Evolutionary conservation across 2,113 vertebrate species (phyloP).

Genomic region (Oryzias celebensis): DNA sequence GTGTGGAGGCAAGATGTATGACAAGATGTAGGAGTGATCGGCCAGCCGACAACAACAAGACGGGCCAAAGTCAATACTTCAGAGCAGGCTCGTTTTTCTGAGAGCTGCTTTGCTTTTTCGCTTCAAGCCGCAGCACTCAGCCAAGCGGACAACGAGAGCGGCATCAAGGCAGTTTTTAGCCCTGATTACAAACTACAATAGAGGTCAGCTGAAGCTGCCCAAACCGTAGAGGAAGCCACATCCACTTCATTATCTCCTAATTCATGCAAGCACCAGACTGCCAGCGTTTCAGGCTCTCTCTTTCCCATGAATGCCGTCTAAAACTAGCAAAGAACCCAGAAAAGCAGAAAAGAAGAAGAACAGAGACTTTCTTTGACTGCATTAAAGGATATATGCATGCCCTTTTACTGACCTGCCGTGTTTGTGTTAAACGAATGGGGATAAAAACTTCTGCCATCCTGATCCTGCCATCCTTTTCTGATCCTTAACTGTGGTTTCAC

Average conservation of each 20-base stretch:
- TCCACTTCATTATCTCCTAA: slow-evolving; percentile 46
- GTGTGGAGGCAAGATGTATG: not conserved
- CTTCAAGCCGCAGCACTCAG: slow-evolving; percentile 50
- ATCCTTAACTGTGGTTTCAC: too few species aligned
- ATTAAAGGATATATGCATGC: too few species aligned
- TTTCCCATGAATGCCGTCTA: slow-evolving; percentile 29
- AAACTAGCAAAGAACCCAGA: slow-evolving; percentile 10
- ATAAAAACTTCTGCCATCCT: too few species aligned
- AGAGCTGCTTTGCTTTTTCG: slow-evolving; percentile 25
- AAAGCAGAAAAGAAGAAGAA: not conserved
- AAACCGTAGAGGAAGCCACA: slow-evolving; percentile 24
- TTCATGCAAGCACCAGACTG: slow-evolving; percentile 35
- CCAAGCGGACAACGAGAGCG: slow-evolving; percentile 42
- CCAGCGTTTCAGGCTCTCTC: slow-evolving; percentile 32
- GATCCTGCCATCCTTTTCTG: too few species aligned
- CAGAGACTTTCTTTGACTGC: not conserved
- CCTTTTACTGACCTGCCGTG: too few species aligned
- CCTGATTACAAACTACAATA: slow-evolving; percentile 68
- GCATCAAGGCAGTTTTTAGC: slow-evolving; percentile 55
- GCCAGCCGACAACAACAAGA: slow-evolving; percentile 4
- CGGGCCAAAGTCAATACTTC: slow-evolving; percentile 8
- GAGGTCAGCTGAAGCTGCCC: slow-evolving; percentile 45
- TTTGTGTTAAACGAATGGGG: too few species aligned
- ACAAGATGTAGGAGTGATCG: slow-evolving; percentile 27
- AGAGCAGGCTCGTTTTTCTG: not conserved